These are phyloP conservation scores for Morelia viridis DNA, from an alignment of 2,797 vertebrate genomes.

Conservation along the genomic window DNA sequence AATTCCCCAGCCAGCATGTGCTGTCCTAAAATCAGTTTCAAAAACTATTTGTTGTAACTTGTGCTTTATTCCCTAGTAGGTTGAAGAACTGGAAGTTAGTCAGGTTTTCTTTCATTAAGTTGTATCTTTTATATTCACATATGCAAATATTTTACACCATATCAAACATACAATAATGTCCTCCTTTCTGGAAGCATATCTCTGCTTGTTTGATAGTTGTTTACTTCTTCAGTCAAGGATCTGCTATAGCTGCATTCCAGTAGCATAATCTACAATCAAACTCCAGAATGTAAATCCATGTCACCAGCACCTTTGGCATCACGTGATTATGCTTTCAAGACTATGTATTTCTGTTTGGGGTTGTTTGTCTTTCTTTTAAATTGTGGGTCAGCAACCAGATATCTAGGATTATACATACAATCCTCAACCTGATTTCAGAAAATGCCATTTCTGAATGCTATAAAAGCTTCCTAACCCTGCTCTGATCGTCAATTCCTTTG, in stretches of 20 bases:
- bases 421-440: neutral
- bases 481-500: neutral
- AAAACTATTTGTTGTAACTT: neutral
- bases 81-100: neutral
- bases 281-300: neutral
- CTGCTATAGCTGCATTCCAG: neutral
- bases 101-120: neutral
- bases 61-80: neutral
- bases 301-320: neutral
- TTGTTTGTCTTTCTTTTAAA: neutral
- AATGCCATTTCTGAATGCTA: neutral
- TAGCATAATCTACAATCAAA: neutral
- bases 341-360: neutral
- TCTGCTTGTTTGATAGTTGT: neutral
- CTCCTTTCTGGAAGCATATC: neutral
- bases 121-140: neutral
- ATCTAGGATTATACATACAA: neutral
- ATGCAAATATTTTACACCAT: neutral
- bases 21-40: neutral
- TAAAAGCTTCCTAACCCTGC: neutral
- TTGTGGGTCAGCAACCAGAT: neutral
- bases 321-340: neutral
- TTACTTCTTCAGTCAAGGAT: neutral
- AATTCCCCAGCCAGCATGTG: too few relatives aligned
- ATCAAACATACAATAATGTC: neutral